phyloP scores from a whole-genome alignment of 1,140 invertebrate genomes.

The Eubasilissa regina region DNA sequence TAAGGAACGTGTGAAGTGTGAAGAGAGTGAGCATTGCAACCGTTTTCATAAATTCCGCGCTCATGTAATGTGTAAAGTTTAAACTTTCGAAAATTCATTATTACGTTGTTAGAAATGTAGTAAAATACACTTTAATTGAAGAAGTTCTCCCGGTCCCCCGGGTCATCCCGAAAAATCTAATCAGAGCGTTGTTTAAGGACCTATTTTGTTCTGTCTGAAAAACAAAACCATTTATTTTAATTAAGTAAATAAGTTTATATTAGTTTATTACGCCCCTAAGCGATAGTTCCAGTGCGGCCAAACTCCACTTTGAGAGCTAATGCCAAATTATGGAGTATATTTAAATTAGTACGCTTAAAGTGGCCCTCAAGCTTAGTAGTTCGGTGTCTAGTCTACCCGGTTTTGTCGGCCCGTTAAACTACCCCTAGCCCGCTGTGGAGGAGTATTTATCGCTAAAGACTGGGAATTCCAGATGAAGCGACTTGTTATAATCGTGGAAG shows the following conservation, averaged over 20 bases:
- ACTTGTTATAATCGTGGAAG: background rate
- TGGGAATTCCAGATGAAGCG: background rate
- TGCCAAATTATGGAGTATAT: conserved; percentile 49
- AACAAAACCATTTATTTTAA: background rate
- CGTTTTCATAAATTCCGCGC: too few species aligned
- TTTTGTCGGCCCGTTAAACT: background rate
- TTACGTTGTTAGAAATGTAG: too few species aligned
- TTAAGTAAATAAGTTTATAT: background rate
- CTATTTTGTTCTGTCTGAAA: background rate
- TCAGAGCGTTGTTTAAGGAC: background rate
- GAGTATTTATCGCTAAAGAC: conserved; percentile 1
- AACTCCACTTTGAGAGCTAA: conserved; percentile 29
- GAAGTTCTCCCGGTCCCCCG: too few species aligned
- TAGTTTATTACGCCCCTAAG: background rate
- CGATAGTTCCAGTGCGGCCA: conserved; percentile 2
- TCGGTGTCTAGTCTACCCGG: background rate
- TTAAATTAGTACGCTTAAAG: conserved; percentile 46
- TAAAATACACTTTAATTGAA: too few species aligned
- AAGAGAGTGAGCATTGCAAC: too few species aligned
- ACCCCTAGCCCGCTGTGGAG: background rate
- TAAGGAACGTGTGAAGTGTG: too few species aligned
- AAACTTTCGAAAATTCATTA: too few species aligned
- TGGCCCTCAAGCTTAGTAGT: conserved; percentile 10
- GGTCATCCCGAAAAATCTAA: too few species aligned
- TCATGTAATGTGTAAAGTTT: too few species aligned